These are phyloP conservation scores for Apantesis nais DNA, from an alignment of 2,888 invertebrate species.

Conservation along the genomic window DNA sequence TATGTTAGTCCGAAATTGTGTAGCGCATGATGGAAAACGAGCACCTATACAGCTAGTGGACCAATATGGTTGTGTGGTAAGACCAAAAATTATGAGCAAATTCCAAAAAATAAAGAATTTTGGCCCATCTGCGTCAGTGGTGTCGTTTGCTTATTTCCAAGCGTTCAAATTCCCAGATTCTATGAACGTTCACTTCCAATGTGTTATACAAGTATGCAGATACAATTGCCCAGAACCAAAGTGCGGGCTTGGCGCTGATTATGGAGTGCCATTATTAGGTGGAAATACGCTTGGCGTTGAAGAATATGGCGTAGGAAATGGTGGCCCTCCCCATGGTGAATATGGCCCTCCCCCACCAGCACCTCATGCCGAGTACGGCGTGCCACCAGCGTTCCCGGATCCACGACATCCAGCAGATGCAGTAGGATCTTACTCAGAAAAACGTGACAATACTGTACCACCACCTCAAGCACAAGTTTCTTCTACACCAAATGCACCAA, in stretches of 20 bases:
- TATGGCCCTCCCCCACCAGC: constrained; percentile 89
- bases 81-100: constrained; percentile 97
- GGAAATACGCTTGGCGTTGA: constrained; percentile 87
- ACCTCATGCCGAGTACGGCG: constrained; percentile 88
- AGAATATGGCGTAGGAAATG: constrained; percentile 87
- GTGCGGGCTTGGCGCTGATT: constrained; percentile 90
- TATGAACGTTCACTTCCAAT: constrained; percentile 99
- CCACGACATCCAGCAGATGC: constrained; percentile 95
- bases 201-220: constrained; percentile 97
- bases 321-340: constrained; percentile 84
- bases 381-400: constrained; percentile 94
- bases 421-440: constrained; percentile 92
- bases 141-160: constrained; percentile 98
- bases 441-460: constrained; percentile 91
- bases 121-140: constrained; percentile 96
- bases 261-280: constrained; percentile 88
- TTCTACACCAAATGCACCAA: constrained; percentile 88
- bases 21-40: constrained; percentile 97
- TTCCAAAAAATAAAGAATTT: constrained; percentile 99
- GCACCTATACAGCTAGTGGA: constrained; percentile 97
- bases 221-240: constrained; percentile 97
- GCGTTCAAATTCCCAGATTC: constrained; percentile 98
- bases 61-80: constrained; percentile 96
- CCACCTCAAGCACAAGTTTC: constrained; percentile 93
- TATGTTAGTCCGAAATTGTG: constrained; percentile 97